Conservation (phyloP, 2,797 vertebrate genomes). For the Mallotus villosus region DNA sequence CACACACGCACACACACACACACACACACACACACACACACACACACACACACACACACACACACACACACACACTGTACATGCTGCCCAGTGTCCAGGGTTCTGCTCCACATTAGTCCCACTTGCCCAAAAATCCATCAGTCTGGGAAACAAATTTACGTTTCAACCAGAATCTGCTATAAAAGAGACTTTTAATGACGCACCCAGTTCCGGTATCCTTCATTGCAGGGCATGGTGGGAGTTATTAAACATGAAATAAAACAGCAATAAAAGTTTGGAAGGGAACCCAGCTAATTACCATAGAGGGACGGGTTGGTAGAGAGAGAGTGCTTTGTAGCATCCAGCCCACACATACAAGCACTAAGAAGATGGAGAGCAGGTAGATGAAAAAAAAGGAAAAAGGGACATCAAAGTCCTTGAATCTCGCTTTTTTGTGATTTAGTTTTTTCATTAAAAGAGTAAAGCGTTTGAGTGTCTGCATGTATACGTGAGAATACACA, state of each 20-base stretch:
- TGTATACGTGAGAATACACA: too few species aligned
- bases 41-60: too few species aligned
- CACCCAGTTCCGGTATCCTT: neutral
- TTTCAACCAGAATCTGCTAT: neutral
- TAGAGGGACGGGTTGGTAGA: neutral
- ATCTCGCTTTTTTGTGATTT: too few species aligned
- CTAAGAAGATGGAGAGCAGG: conserved; percentile 12
- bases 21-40: too few species aligned
- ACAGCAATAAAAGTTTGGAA: conserved; percentile 10
- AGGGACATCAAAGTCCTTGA: neutral
- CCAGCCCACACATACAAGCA: neutral
- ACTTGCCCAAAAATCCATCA: neutral
- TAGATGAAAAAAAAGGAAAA: neutral
- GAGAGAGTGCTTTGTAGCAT: too few species aligned
- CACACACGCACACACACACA: too few species aligned
- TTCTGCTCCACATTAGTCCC: neutral
- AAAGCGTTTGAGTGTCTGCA: too few species aligned
- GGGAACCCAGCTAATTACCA: conserved; percentile 10
- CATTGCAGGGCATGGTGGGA: neutral
- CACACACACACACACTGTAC: too few species aligned
- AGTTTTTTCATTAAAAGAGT: too few species aligned
- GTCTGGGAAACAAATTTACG: neutral
- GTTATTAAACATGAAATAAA: conserved; percentile 16
- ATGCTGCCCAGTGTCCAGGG: too few species aligned
- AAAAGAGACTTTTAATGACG: neutral